Percentiles rank a stretch among this genome's conserved stretches.
Evolutionary conservation across 2,113 vertebrate species (phyloP).

Genomic region (Prochilodus magdalenae): DNA sequence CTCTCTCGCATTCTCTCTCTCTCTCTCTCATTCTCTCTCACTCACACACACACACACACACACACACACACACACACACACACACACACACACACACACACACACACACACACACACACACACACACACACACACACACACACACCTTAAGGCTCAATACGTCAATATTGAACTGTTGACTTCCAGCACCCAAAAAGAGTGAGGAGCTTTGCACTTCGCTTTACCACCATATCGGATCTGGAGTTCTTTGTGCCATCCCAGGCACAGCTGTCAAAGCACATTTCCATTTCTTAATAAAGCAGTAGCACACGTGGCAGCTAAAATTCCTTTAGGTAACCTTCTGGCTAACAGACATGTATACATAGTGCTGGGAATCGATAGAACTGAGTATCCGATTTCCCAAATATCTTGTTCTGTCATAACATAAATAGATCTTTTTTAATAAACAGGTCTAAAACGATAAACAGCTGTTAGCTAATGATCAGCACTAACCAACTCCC

Average conservation of each 20-base stretch:
- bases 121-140: not conserved
- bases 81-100: slow-evolving; percentile 14
- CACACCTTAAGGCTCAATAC: not conserved
- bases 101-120: slow-evolving; percentile 1
- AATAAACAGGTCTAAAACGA: no score
- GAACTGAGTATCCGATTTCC: no score
- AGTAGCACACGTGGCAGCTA: slow-evolving; percentile 49
- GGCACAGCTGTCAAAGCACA: slow-evolving; percentile 71
- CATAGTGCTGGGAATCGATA: no score
- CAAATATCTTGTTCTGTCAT: no score
- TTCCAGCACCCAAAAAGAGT: slow-evolving; percentile 47
- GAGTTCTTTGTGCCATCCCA: slow-evolving; percentile 50
- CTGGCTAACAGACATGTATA: slow-evolving; percentile 57
- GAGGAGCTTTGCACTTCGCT: slow-evolving; percentile 25
- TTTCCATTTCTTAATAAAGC: slow-evolving; percentile 75
- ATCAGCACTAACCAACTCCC: no score
- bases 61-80: no score
- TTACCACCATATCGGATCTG: slow-evolving; percentile 46
- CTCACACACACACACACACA: no score
- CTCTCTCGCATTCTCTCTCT: no score
- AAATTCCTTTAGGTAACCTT: slow-evolving; percentile 60
- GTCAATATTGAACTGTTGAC: slow-evolving; percentile 16
- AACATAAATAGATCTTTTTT: no score
- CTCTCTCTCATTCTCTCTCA: no score
- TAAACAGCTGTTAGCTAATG: no score